phyloP scores from a whole-genome alignment of 2,797 vertebrate genomes.

The Cygnus olor region DNA sequence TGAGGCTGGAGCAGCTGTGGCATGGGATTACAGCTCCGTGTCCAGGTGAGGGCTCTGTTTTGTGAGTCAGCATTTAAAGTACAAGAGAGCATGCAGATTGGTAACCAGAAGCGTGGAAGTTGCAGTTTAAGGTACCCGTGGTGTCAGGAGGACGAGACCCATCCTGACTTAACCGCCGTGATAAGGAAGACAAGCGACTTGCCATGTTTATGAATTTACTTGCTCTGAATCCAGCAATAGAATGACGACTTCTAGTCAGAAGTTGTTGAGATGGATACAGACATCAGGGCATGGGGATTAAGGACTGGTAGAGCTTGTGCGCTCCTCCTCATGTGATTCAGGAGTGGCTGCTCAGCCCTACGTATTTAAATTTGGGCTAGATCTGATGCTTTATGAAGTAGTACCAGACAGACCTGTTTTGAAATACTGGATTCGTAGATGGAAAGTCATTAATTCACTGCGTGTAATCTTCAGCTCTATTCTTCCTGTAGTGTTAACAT shows the following conservation, averaged over 20 bases:
- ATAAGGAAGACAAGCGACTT: background rate
- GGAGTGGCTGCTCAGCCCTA: background rate
- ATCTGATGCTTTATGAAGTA: slow-evolving; percentile 21
- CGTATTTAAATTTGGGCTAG: slow-evolving; percentile 34
- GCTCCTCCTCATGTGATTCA: background rate
- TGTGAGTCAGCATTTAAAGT: background rate
- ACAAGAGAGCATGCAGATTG: background rate
- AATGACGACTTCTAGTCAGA: background rate
- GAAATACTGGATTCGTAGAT: background rate
- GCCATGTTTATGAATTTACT: background rate
- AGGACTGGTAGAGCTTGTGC: background rate
- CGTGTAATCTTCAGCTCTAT: background rate
- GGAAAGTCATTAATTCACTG: background rate
- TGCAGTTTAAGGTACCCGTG: background rate
- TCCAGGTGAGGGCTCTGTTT: background rate
- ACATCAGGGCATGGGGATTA: background rate
- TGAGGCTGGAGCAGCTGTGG: background rate
- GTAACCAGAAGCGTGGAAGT: background rate
- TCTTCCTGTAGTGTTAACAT: background rate
- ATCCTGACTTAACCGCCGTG: background rate
- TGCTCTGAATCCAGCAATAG: background rate
- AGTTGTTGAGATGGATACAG: background rate
- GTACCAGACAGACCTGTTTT: slow-evolving; percentile 59
- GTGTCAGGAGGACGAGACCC: background rate
- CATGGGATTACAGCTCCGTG: background rate